Base-by-base conservation (phyloP, 2,888 invertebrate species). In the Micropterix aruncella region DNA sequence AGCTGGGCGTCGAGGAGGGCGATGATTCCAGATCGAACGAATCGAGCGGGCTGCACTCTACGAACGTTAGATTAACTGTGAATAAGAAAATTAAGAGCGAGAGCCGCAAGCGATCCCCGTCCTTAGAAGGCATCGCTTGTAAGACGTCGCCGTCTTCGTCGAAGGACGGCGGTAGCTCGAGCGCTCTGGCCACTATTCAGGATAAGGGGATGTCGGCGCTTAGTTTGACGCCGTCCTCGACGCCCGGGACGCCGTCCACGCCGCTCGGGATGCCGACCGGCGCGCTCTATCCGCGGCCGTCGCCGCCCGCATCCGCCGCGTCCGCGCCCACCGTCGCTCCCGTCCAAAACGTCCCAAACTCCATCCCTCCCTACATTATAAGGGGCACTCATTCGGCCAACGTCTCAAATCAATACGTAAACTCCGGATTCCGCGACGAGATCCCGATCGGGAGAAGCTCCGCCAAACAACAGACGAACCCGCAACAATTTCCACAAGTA, bases 21-120 rank as follows among this genome's bases (percentile, higher is more conserved):
- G n/a, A n/a, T n/a, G 85, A 85, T 58, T 84, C 83, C 3, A 68
- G 81, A 50, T 83, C 80, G 17, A 80, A 81, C 52, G 81, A 82
- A 49, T 75, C 78, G 1, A 70, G 75, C 50, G 70, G 70, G 47
- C 62, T 69, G n/a, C 64, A 75, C 16, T 70, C 75, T 16, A 62
- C 72, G 42, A 74, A 63, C 54, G 75, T 61, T 52, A 74, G 60
- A 58, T 70, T 66, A 58, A 61, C 61, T 50, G 73, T 63, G 58
- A 74, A 65, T 64, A 65, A 63, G 59, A 63, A 66, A 46, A 62
- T 70, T 1, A 75, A 70, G 63, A 72, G 50, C 56, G 77, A 63
- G 52, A 57, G 55, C 38, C 56, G 62, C 38, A 71, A 75, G 54
- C 72, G 71, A 46, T 76, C 77, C 12, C 77, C 77, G 2, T 75